phyloP scores from a whole-genome alignment of 2,888 invertebrate genomes.

The Artemia sinica region DNA sequence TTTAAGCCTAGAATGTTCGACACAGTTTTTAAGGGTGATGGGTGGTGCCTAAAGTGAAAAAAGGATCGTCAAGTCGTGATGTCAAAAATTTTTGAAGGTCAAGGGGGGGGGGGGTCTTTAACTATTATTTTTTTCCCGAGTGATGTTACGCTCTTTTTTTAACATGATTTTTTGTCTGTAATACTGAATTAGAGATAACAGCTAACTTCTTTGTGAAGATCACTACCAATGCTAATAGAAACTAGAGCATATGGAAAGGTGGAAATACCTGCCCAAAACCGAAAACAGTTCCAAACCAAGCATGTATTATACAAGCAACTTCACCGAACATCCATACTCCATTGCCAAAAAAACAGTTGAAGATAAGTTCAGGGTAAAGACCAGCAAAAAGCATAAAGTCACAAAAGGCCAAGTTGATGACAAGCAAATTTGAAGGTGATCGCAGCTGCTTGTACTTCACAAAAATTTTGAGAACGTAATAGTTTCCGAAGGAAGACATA shows the following conservation, averaged over 20 bases:
- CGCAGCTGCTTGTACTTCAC: conserved; percentile 19
- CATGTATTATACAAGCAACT: conserved; percentile 19
- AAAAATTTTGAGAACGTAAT: conserved; percentile 18
- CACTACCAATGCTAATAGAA: too few relatives aligned
- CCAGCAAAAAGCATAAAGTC: conserved; percentile 19
- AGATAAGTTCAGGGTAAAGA: conserved; percentile 18
- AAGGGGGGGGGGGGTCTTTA: too few relatives aligned
- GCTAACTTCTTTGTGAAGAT: background rate
- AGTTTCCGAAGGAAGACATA: conserved; percentile 16
- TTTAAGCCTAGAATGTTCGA: too few relatives aligned
- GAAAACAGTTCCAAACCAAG: conserved; percentile 17
- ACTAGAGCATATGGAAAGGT: too few relatives aligned
- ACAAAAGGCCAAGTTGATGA: conserved; percentile 21
- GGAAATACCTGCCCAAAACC: conserved; percentile 17
- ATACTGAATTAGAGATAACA: too few relatives aligned
- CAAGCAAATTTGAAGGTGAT: conserved; percentile 17
- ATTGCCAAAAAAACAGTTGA: conserved; percentile 16
- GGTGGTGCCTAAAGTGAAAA: too few relatives aligned
- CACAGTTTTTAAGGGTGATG: too few relatives aligned
- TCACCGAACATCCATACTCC: conserved; percentile 21
- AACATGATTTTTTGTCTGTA: too few relatives aligned
- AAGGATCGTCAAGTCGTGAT: too few relatives aligned
- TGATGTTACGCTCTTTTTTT: too few relatives aligned
- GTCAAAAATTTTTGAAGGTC: too few relatives aligned
- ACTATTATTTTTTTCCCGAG: too few relatives aligned